A percentile compares a stretch with the other conserved stretches of the same genome.
phyloP scores from a whole-genome alignment of 1,140 invertebrate species.

The Vanessa tameamea region DNA sequence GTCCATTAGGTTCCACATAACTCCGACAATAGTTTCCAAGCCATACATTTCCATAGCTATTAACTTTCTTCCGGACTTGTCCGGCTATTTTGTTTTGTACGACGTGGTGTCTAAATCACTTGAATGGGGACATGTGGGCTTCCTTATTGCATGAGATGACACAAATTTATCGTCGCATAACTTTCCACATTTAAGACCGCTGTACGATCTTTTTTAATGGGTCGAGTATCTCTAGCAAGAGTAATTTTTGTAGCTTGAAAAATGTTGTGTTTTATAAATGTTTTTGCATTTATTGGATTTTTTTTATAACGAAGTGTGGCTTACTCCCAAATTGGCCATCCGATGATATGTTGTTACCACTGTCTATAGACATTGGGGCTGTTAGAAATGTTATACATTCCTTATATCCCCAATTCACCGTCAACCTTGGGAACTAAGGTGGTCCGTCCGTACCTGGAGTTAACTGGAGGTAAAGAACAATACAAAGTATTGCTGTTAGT shows the following conservation, averaged over 20 bases:
- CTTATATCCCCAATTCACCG: no score
- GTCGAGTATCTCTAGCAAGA: background rate
- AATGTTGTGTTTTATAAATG: background rate
- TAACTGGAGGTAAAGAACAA: no score
- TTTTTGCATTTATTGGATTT: background rate
- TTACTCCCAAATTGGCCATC: no score
- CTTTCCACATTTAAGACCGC: conserved; percentile 13
- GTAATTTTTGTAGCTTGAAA: background rate
- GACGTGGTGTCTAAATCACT: conserved; percentile 28
- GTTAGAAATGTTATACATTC: no score
- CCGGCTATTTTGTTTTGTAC: conserved; percentile 26
- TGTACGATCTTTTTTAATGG: conserved; percentile 13
- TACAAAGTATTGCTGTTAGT: no score
- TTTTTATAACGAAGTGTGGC: background rate
- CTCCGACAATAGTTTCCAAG: conserved; percentile 10
- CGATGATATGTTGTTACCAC: no score
- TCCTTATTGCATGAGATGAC: conserved; percentile 26
- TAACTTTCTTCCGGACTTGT: conserved; percentile 25
- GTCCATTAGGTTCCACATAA: conserved; percentile 11
- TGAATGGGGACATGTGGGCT: conserved; percentile 20
- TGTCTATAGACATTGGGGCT: no score
- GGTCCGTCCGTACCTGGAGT: no score
- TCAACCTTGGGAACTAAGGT: no score
- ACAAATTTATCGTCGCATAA: conserved; percentile 14
- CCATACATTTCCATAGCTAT: conserved; percentile 23